Base-by-base conservation (phyloP, 2,888 invertebrate genomes). In the Acrobeloides nanus region DNA sequence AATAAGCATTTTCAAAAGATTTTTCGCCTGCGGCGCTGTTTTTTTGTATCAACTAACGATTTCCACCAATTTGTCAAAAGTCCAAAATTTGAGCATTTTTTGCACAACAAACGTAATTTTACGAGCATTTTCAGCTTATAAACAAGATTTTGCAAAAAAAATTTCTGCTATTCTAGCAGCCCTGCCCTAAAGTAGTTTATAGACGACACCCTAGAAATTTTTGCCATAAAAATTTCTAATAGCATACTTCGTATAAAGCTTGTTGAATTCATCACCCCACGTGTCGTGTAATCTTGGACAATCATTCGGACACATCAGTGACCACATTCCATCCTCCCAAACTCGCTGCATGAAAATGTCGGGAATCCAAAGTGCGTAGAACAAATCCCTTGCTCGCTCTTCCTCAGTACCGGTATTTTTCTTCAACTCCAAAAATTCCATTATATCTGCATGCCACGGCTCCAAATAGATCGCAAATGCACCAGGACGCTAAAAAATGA, bases 391-490 rank as follows among this genome's bases (percentile, higher is more conserved):
- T 0, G 93, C 93, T 35, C 95, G 80, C 29, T 84, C 80, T 76
- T 97, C 93, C 74, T 95, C 95, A 7, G 59, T 53, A 0, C 95
- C 81, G 0, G 87, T 89, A 74, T 93, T 97, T 75, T 92, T 93
- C 73, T 85, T 87, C 39, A 93, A 78, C 74, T 93, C 87, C 41
- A 97, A 77, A 77, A 93, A 95, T 51, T 89, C 89, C 74, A 92
- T 88, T 49, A 97, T 80, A 75, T 97, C 95, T 0, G 89, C 85
- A 78, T 97, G 97, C 97, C 97, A 97, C 0, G 97, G 97, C 76
- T 97, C 97, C 42, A 97, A 77, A 74, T 97, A 97, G 53, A 97
- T 83, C n/a, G 95, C 92, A 78, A 95, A 92, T 3, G 93, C 93
- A 20, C 95, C 95, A 2, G 93, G 93, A 54, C 93, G 79, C 80